These are phyloP conservation scores for Lasiurus cinereus DNA, from an alignment of 2,113 vertebrate genomes.

Conservation along the genomic window DNA sequence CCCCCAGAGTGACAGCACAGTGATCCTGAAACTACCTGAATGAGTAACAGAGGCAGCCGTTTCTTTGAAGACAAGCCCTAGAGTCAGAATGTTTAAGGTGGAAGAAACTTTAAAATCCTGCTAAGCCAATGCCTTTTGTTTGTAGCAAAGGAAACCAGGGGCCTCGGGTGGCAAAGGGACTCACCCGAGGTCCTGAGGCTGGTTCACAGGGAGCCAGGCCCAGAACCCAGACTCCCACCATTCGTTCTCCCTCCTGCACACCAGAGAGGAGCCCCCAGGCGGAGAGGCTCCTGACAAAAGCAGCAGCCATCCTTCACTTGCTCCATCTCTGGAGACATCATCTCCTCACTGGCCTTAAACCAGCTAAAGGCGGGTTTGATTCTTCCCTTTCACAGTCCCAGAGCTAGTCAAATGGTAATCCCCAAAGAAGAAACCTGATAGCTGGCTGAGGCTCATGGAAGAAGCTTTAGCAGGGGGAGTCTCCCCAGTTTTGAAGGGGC, in stretches of 20 bases:
- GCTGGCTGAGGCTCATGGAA: conserved; percentile 27
- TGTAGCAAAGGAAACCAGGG: conserved; percentile 25
- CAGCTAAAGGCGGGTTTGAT: background rate
- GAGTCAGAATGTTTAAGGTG: conserved; percentile 52
- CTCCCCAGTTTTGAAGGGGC: conserved; percentile 34
- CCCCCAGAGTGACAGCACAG: background rate
- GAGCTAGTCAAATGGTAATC: background rate
- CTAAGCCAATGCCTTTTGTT: conserved; percentile 34
- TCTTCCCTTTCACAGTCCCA: background rate
- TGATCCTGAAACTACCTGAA: conserved; percentile 76
- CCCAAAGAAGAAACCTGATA: background rate
- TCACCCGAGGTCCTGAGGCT: conserved; percentile 45
- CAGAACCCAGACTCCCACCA: background rate
- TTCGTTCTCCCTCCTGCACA: background rate
- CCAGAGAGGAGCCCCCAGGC: background rate
- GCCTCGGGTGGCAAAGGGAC: background rate
- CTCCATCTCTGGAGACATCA: background rate
- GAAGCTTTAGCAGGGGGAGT: conserved; percentile 27
- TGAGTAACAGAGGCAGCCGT: conserved; percentile 59
- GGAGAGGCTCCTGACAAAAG: background rate
- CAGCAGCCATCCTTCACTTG: background rate
- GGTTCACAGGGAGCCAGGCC: background rate
- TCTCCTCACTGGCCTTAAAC: background rate
- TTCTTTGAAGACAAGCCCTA: conserved; percentile 72
- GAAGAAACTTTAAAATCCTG: conserved; percentile 66